phyloP scores from a whole-genome alignment of 2,113 vertebrate genomes.

The Cygnus atratus region DNA sequence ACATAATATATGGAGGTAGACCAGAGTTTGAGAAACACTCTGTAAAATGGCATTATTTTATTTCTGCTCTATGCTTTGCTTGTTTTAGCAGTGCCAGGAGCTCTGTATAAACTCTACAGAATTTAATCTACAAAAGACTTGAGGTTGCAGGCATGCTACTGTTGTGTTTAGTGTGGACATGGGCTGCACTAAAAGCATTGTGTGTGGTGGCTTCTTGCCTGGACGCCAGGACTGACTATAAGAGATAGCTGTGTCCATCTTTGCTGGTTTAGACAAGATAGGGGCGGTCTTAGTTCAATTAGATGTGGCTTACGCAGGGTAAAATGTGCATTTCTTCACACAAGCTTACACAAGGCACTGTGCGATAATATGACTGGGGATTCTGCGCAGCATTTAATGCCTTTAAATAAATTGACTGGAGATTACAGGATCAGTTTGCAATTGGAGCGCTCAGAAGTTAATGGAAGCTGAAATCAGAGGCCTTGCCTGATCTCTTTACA shows the following conservation, averaged over 20 bases:
- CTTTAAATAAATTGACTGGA: not conserved
- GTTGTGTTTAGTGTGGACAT: not conserved
- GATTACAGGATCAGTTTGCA: not conserved
- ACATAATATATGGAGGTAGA: not conserved
- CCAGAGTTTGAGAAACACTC: not conserved
- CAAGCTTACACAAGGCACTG: fast-evolving
- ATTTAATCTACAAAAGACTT: fast-evolving
- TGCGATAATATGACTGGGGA: not conserved
- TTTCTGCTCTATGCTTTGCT: not conserved
- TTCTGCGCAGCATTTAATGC: not conserved
- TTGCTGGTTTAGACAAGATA: not conserved
- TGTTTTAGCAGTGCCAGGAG: not conserved
- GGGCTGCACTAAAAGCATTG: not conserved
- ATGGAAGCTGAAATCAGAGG: not conserved
- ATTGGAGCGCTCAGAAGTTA: not conserved
- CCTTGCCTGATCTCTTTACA: not conserved
- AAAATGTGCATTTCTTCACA: not conserved
- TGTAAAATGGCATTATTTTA: not conserved
- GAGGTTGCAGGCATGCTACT: not conserved
- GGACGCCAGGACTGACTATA: not conserved
- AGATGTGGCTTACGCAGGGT: not conserved
- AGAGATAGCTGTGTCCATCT: not conserved
- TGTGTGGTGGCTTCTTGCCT: not conserved
- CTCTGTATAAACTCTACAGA: not conserved
- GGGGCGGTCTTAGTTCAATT: not conserved